Evolutionary conservation across 1,140 invertebrate species (phyloP), one percentile per base, ranked within the genome.

Genomic region (Papilio glaucus): DNA sequence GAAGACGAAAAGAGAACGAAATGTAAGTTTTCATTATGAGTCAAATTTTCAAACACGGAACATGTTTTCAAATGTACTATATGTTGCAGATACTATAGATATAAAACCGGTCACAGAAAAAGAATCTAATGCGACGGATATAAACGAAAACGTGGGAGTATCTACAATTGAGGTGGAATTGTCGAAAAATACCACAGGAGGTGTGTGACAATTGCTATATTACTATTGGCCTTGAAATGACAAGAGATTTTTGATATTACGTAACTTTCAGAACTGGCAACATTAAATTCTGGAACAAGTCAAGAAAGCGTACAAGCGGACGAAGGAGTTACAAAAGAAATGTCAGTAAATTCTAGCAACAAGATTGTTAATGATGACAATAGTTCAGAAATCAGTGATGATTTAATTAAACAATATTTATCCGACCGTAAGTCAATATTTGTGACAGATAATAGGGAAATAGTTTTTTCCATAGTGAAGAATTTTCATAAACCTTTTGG

Each of bases 51-150:
- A 53, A 26, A 49, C n/a, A 21, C 6, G 26, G 37, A 49, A 37
- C 29, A 53, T 18, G 29, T 41, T n/a, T 18, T 33, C 13, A 69
- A 69, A 37, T 53, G 39, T 73, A 60, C 72, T 63, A 61, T 83
- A 76, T 88, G 80, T 89, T 91, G 70, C 88, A 91, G 89, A 89
- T 85, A 61, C 42, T 77, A 65, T 61, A 65, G 39, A 75, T 49
- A 68, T 49, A 74, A 74, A 39, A 21, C 75, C 67, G 76, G 78
- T 24, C 37, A 61, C 60, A 37, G 39, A 72, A 71, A 76, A 57
- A 72, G 68, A 57, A 72, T 75, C 12, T n/a, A 41, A n/a, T 12
- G 21, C 21, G 4, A 24, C 49, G 13, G 0, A 18, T 18, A 57
- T 21, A 57, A 42, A 67, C 10, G 63, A 67, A 42, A 41, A 42